Conservation (phyloP, 2,888 invertebrate genomes). For the Petrolisthes cinctipes region DNA sequence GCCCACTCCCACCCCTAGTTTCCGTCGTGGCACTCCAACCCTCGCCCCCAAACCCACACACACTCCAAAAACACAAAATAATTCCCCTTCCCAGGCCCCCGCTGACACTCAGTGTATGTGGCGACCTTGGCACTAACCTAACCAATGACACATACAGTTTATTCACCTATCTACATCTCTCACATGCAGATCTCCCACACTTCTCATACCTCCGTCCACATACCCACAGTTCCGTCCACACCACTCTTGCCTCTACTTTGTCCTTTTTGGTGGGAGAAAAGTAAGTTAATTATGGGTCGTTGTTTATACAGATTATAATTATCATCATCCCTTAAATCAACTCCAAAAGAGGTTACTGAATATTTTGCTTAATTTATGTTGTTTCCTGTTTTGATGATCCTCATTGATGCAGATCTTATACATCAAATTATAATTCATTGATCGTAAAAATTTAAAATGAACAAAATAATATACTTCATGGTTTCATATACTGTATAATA, state of each 20-base stretch:
- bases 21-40: slow-evolving; percentile 24
- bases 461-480: no score
- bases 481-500: no score
- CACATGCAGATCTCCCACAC: neutral
- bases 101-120: slow-evolving; percentile 48
- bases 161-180: neutral
- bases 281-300: no score
- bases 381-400: no score
- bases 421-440: no score
- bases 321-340: no score
- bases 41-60: slow-evolving; percentile 44
- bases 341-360: no score
- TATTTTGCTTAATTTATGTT: no score
- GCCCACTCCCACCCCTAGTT: neutral
- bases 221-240: neutral
- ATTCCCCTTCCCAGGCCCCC: slow-evolving; percentile 16
- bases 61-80: slow-evolving; percentile 6
- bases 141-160: neutral
- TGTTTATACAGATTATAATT: no score
- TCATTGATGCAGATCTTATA: no score
- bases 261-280: neutral
- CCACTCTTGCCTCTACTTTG: neutral
- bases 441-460: no score
- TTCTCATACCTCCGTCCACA: neutral
- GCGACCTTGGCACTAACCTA: slow-evolving; percentile 48